These are phyloP conservation scores for Leuciscus idus DNA, from an alignment of 2,113 vertebrate species.

Conservation along the genomic window DNA sequence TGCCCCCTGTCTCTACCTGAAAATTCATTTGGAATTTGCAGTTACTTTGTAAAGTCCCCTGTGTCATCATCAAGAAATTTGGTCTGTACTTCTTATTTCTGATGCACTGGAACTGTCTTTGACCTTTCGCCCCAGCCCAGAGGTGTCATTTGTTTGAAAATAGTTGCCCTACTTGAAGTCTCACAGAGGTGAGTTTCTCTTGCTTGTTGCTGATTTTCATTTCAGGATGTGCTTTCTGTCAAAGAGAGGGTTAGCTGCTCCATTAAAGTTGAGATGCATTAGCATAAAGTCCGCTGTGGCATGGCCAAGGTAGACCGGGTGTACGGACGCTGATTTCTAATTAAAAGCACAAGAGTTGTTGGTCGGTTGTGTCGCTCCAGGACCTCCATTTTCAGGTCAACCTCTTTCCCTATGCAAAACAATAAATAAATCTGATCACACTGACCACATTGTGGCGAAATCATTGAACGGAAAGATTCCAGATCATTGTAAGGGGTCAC, in stretches of 20 bases:
- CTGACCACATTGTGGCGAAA: not conserved
- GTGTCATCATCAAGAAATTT: not conserved
- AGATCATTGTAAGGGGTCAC: conserved; percentile 57
- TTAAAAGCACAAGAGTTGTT: conserved; percentile 28
- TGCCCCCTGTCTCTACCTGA: not conserved
- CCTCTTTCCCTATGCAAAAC: not conserved
- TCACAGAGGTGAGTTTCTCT: conserved; percentile 29
- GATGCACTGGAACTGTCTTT: conserved; percentile 16
- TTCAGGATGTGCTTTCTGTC: not conserved
- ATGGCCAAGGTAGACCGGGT: conserved; percentile 14
- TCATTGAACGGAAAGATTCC: not conserved
- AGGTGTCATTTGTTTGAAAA: conserved; percentile 30
- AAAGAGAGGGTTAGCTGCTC: conserved; percentile 8
- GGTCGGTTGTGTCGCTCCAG: not conserved
- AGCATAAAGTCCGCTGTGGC: conserved; percentile 19
- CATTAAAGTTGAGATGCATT: conserved; percentile 36
- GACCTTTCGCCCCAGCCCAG: conserved; percentile 35
- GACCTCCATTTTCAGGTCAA: conserved; percentile 1
- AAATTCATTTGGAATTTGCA: not conserved
- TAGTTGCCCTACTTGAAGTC: conserved; percentile 41
- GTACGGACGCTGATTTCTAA: conserved; percentile 5
- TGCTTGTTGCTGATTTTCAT: not conserved
- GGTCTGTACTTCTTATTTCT: not conserved
- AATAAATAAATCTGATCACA: conserved; percentile 12
- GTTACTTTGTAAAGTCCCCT: not conserved